Conservation (phyloP, 1,140 invertebrate genomes). For the Anthonomus grandis region DNA sequence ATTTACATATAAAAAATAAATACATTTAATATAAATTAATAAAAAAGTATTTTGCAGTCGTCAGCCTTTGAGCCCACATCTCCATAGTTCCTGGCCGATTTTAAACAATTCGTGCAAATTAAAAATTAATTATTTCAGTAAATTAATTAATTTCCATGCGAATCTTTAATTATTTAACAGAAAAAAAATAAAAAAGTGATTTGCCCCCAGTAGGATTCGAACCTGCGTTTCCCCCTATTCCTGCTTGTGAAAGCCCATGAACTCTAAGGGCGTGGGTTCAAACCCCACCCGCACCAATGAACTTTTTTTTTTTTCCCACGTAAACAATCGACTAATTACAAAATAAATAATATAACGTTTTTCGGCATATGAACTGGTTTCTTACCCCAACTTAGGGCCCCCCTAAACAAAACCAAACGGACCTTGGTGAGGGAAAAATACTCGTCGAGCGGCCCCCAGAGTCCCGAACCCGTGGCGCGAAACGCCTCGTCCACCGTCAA, state of each 20-base stretch:
- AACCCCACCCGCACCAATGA: too few relatives aligned
- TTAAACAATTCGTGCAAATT: too few relatives aligned
- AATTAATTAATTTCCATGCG: neutral
- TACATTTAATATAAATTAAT: neutral
- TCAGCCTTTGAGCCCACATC: too few relatives aligned
- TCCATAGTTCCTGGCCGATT: too few relatives aligned
- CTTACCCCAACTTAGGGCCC: too few relatives aligned
- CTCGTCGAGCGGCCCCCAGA: slow-evolving; percentile 10
- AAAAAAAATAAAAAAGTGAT: neutral
- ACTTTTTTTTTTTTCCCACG: too few relatives aligned
- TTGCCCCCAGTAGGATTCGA: slow-evolving; percentile 58
- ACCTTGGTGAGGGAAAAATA: slow-evolving; percentile 35
- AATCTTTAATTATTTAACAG: neutral
- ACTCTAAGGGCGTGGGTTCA: too few relatives aligned
- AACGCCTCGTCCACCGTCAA: slow-evolving; percentile 11
- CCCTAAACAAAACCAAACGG: slow-evolving; percentile 25
- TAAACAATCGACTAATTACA: too few relatives aligned
- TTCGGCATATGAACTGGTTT: too few relatives aligned
- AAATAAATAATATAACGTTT: too few relatives aligned
- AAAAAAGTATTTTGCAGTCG: neutral
- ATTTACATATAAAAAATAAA: neutral
- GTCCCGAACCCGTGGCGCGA: slow-evolving; percentile 11
- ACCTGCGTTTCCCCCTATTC: slow-evolving; percentile 60
- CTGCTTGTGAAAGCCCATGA: too few relatives aligned
- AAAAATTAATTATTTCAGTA: neutral